Percentiles rank a stretch among this genome's conserved stretches.
Evolutionary conservation across 2,113 vertebrate species (phyloP).

Genomic region (Pachypanchax playfairii): DNA sequence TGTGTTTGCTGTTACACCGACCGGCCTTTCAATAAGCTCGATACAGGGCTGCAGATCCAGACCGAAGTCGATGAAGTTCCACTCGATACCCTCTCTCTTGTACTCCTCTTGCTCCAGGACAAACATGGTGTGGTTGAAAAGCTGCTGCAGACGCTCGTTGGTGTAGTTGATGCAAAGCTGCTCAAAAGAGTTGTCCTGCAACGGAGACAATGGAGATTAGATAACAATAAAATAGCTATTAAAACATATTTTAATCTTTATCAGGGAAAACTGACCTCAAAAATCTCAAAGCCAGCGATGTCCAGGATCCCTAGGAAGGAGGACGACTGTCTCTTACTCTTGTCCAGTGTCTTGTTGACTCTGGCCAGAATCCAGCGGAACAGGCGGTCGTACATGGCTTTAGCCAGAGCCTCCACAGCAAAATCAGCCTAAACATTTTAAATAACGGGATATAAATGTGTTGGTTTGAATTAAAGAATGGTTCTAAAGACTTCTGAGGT

Average conservation of each 20-base stretch:
- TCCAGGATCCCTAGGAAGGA: constrained; percentile 97
- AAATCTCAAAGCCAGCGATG: constrained; percentile 97
- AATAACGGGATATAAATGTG: too few species aligned
- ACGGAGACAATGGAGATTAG: neutral
- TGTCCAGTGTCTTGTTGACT: constrained; percentile 95
- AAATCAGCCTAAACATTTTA: constrained; percentile 90
- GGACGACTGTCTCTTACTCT: constrained; percentile 91
- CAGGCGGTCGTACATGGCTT: constrained; percentile 92
- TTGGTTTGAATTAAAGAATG: too few species aligned
- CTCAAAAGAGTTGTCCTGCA: constrained; percentile 95
- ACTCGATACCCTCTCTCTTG: constrained; percentile 93
- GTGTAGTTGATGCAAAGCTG: constrained; percentile 99
- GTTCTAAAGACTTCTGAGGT: too few species aligned
- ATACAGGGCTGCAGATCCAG: constrained; percentile 96
- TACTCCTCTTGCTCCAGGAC: constrained; percentile 97
- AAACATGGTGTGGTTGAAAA: constrained; percentile 99
- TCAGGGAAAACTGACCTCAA: constrained; percentile 81
- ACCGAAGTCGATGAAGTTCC: constrained; percentile 97
- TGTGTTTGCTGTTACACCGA: constrained; percentile 4
- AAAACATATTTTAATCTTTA: neutral
- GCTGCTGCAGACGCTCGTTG: constrained; percentile 97
- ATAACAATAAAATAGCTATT: neutral
- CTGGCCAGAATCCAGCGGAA: constrained; percentile 92
- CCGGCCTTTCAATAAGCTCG: constrained; percentile 90
- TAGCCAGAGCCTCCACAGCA: constrained; percentile 92